Conservation (phyloP, 2,888 invertebrate species). For the Sthenelais limicola region DNA sequence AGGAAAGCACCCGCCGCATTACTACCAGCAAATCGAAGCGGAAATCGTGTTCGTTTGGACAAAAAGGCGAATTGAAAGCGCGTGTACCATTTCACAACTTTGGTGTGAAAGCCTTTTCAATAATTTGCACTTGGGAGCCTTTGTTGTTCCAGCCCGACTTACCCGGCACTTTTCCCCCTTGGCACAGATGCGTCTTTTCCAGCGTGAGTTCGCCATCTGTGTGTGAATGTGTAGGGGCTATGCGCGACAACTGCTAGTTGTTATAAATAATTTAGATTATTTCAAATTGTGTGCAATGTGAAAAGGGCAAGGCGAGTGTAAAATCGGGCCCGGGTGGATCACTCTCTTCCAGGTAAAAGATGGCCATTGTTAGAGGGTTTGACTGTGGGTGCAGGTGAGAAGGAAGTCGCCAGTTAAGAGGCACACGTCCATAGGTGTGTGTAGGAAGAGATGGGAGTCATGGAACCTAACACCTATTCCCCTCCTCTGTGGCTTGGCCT, state of each 20-base stretch:
- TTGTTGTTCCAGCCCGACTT: slow-evolving; percentile 10
- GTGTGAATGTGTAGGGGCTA: too few species aligned
- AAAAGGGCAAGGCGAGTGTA: slow-evolving; percentile 12
- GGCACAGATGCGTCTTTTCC: slow-evolving; percentile 35
- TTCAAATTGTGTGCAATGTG: slow-evolving; percentile 32
- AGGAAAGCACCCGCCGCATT: too few species aligned
- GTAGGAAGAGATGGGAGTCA: neutral
- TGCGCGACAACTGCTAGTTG: neutral
- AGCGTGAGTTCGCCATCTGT: slow-evolving; percentile 37
- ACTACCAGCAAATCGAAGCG: slow-evolving; percentile 33
- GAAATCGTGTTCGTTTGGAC: slow-evolving; percentile 32
- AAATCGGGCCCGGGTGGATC: slow-evolving; percentile 27
- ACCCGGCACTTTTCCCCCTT: neutral
- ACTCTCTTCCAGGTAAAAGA: neutral
- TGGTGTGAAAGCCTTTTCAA: slow-evolving; percentile 39
- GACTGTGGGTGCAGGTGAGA: slow-evolving; percentile 23
- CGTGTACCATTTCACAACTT: slow-evolving; percentile 39
- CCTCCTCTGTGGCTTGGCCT: too few species aligned
- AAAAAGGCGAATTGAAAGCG: slow-evolving; percentile 14
- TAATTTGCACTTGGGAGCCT: slow-evolving; percentile 26
- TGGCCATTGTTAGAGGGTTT: neutral
- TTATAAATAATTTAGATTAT: slow-evolving; percentile 39
- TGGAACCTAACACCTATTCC: slow-evolving; percentile 18
- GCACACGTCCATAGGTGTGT: neutral
- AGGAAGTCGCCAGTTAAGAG: neutral